Percentiles rank a stretch among this genome's conserved stretches.
phyloP scores from a whole-genome alignment of 2,797 vertebrate species.

The Scolopax rusticola region DNA sequence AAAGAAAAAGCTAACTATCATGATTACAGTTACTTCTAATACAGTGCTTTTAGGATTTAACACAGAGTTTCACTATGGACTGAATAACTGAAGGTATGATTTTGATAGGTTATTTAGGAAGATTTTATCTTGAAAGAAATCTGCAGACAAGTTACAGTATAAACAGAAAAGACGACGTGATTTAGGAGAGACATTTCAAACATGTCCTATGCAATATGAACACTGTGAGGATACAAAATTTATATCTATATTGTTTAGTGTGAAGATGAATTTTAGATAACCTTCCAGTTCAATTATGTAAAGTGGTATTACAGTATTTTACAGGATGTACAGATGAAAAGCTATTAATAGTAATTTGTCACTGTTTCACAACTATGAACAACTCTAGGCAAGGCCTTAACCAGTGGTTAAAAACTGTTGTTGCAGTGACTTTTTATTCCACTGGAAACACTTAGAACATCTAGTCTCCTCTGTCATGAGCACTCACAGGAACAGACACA shows the following conservation, averaged over 20 bases:
- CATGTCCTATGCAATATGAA: background rate
- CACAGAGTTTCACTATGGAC: background rate
- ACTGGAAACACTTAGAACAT: background rate
- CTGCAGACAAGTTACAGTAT: background rate
- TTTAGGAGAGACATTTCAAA: background rate
- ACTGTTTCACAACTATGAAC: background rate
- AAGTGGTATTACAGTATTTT: background rate
- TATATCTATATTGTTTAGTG: background rate
- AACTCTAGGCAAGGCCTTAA: conserved; percentile 16
- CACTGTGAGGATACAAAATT: background rate
- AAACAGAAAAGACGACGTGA: background rate
- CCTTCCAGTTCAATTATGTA: conserved; percentile 5
- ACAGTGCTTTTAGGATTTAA: background rate
- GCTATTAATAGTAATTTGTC: background rate
- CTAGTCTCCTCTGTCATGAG: background rate
- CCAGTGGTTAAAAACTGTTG: background rate
- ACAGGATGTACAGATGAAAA: background rate
- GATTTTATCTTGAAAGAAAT: background rate
- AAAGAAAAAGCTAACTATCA: conserved; percentile 9
- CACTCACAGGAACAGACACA: background rate
- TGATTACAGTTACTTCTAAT: background rate
- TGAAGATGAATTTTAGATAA: conserved; percentile 11
- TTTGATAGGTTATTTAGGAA: background rate
- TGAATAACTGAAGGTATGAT: background rate
- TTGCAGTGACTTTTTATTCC: background rate